Base-by-base conservation (phyloP, 2,797 vertebrate species). In the Sylvilagus floridanus region DNA sequence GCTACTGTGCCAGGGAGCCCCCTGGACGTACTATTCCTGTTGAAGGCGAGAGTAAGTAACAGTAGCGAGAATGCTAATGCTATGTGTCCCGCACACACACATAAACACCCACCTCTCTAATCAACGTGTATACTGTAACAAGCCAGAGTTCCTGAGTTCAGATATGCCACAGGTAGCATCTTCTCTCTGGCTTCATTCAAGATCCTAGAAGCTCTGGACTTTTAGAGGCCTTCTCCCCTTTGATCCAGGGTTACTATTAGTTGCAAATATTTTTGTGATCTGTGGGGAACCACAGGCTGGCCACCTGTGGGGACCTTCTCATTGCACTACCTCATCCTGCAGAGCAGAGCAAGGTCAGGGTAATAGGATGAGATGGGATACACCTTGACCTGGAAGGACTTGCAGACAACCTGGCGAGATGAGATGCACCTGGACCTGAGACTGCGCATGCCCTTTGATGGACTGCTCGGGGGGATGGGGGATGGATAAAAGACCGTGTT, bases 111-210 rank as follows among this genome's bases (percentile, higher is more conserved):
- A 10, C 63, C 12, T 28, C 35, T 88, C 30, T 47, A 60, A 84
- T 77, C 37, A 84, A 75, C 28, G 4, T 68, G 50, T 73, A 19
- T 37, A 3, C 42, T 32, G 16, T 85, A 37, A 89, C 22, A 72
- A 78, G 72, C 12, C 4, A 3, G 37, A 92, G 11, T 66, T 77
- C 37, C 66, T 83, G 60, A 90, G n/a, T 92, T 87, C 60, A 54
- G 85, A 83, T 71, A 28, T 73, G 66, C 9, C 71, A 77, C 82
- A 60, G 5, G 63, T 88, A 0, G 0, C 65, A 3, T 32, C 32
- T 69, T 86, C 24, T 85, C 54, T 94, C 72, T 87, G 60, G 52
- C 32, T 57, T 87, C 69, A 30, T n/a, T 52, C 72, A 75, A 32
- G 42, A 69, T 60, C 47, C 37, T 32, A 52, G 84, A 79, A 10